These are phyloP conservation scores for Mesorhabditis sp. DNA, from an alignment of 2,888 invertebrate genomes.

Conservation along the genomic window DNA sequence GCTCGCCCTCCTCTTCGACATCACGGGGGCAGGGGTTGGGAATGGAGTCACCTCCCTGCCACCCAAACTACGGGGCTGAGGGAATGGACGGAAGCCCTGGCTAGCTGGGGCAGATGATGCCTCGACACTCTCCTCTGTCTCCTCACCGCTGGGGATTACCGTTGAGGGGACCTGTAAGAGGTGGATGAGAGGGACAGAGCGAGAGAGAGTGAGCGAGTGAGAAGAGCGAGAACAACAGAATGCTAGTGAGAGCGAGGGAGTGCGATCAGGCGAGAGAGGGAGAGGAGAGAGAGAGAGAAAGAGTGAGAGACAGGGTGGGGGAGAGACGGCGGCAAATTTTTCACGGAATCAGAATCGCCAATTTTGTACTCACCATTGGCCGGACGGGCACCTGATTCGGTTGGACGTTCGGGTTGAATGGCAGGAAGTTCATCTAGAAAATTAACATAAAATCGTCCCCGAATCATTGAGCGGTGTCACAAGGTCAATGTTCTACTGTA, in stretches of 20 bases:
- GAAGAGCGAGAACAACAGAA: neutral
- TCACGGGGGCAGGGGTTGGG: neutral
- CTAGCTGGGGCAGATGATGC: neutral
- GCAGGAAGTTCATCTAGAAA: constrained; percentile 1
- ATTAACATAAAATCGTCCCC: neutral
- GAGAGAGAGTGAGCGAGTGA: neutral
- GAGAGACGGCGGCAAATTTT: too few species aligned
- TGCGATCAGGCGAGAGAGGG: too few species aligned
- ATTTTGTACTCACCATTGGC: neutral
- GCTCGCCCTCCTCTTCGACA: neutral
- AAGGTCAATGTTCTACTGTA: too few species aligned
- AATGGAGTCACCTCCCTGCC: neutral
- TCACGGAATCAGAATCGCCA: too few species aligned
- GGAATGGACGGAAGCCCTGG: constrained; percentile 5
- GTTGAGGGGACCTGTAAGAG: too few species aligned
- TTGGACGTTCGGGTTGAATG: neutral
- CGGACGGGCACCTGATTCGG: neutral
- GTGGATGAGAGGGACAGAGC: neutral
- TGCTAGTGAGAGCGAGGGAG: too few species aligned
- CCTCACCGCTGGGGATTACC: neutral
- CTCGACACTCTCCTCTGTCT: constrained; percentile 2
- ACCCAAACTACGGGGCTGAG: neutral
- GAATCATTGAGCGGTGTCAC: too few species aligned
- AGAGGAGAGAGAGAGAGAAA: too few species aligned
- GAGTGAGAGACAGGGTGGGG: too few species aligned